Base-by-base conservation (phyloP, 2,797 vertebrate species). In the Gambusia yucatana region DNA sequence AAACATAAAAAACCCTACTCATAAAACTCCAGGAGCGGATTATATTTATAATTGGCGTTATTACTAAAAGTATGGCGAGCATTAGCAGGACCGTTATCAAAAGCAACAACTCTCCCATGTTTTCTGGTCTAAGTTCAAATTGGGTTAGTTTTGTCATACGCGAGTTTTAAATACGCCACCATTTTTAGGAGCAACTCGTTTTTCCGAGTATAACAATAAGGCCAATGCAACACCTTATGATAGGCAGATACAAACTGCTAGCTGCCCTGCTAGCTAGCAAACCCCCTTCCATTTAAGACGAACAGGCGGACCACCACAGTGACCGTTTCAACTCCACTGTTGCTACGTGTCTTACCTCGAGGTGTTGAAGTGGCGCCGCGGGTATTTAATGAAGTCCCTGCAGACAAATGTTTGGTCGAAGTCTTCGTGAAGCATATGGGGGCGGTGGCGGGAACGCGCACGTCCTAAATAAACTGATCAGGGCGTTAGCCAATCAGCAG, bases 401-500 rank as follows among this genome's bases (percentile, higher is more conserved):
- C 61, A 76, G 85, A 83, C 78, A 77, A 91, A 89, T 87, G 87
- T 90, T 92, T 0, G 67, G 77, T 78, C 11, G 72, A 76, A 47
- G 82, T 77, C 57, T 90, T 84, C 44, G 63, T 78, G 76, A 73
- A 82, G 79, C 17, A 3, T 71, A 79, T 59, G 82, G 73, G 82
- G 88, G 82, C 76, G 82, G 78, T 82, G 92, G 93, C 93, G 94
- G 93, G 90, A 93, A 94, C 82, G 36, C 82, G 71, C 81, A 86
- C 75, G 82, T 65, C 63, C 82, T 88, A 91, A 93, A 84, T 94
- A 94, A 94, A 95, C 91, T 93, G 93, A 91, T 93, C 89, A 83
- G 57, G 70, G 2, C 16, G 25, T 73, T 61, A 25, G 84, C 94
- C 94, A 95, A 95, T 95, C 92, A 94, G 81, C 80, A 70, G 0